Base-by-base conservation (phyloP, 2,888 invertebrate species). In the Andrena trimmerana region DNA sequence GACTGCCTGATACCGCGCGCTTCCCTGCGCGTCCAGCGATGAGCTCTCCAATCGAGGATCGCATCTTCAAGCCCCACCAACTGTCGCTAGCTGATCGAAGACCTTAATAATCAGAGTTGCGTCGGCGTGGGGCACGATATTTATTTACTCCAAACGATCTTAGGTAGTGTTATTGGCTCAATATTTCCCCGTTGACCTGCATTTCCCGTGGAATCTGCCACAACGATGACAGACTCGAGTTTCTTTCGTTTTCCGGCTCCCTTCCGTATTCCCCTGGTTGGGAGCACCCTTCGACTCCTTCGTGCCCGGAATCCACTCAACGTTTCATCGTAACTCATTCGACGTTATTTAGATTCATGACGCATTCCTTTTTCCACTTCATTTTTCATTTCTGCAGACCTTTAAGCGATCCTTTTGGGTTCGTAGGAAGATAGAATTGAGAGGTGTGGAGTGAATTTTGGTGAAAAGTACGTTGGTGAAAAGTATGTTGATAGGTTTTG, bases 71-170 rank as follows among this genome's bases (percentile, higher is more conserved):
- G 13, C 5, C n/a, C 20, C 10, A 4, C 10, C 24, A 16, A 63
- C 31, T 29, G 48, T 57, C 57, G n/a, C 31, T 24, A n/a, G 10
- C 57, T 10, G 63, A 62, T 16, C 16, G 20, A 6, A 57, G 29
- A 57, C 31, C 33, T 0, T n/a, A 13, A n/a, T 31, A 27, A 8
- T 20, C 52, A 8, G 27, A 59, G 33, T 50, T 16, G n/a, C 42
- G 42, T 29, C 20, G 59, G 42, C 33, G 62, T 77, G 62, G 27
- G 33, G 59, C n/a, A 65, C 65, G 31, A 76, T 24, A 31, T 63
- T 29, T 20, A 76, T 24, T 33, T 13, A 20, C 10, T 10, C 33
- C 6, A n/a, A 16, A 66, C 3, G 59, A 42, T 24, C 31, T 1
- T 8, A 66, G 10, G 20, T 5, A 13, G 33, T 24, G 42, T 20